A percentile compares a stretch with the other conserved stretches of the same genome.
These are phyloP conservation scores for Amphiprion ocellaris DNA, from an alignment of 2,113 vertebrate species.

Conservation along the genomic window DNA sequence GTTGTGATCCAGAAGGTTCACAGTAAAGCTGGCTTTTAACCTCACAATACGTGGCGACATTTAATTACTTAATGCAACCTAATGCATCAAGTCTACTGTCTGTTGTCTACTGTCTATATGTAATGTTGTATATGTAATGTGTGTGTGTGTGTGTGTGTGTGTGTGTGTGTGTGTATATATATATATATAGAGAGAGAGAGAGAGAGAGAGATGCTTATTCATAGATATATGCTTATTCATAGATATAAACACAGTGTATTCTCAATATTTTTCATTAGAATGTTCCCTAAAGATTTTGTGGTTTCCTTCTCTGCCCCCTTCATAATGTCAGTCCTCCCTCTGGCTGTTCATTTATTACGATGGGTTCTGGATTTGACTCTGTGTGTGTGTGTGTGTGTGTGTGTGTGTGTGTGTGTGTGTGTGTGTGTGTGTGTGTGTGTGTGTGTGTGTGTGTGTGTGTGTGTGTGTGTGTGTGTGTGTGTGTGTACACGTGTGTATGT, in stretches of 20 bases:
- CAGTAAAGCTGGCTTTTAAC: constrained; percentile 53
- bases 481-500: constrained; percentile 53
- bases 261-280: no score
- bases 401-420: neutral
- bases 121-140: no score
- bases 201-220: neutral
- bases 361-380: neutral
- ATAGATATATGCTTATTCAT: neutral
- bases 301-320: constrained; percentile 24
- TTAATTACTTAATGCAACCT: neutral
- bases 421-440: constrained; percentile 43
- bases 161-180: no score
- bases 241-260: no score
- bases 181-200: neutral
- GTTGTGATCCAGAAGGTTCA: constrained; percentile 44
- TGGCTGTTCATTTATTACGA: constrained; percentile 61
- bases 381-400: constrained; percentile 26
- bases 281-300: constrained; percentile 1
- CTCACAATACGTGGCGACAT: constrained; percentile 16
- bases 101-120: neutral
- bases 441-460: constrained; percentile 28
- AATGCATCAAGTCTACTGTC: neutral
- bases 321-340: constrained; percentile 28
- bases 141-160: no score
- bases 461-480: constrained; percentile 10